Evolutionary conservation across 2,888 invertebrate species (phyloP).

Genomic region (Torymus texanus): DNA sequence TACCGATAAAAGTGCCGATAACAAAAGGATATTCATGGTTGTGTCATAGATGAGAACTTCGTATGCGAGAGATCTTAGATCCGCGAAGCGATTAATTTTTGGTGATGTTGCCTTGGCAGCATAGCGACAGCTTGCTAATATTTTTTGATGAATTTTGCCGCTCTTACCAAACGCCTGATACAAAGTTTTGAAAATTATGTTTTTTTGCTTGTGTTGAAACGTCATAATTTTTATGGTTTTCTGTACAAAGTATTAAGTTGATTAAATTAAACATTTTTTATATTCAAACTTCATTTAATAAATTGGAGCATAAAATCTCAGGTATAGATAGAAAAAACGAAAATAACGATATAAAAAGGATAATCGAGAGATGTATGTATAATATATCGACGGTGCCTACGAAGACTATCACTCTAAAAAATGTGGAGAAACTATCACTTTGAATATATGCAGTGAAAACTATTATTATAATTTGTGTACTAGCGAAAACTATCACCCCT

Average conservation of each 20-base stretch:
- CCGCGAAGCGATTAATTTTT: conserved; percentile 35
- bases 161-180: background rate
- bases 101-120: conserved; percentile 15
- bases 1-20: conserved; percentile 52
- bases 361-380: too few species aligned
- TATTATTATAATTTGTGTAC: too few species aligned
- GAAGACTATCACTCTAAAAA: too few species aligned
- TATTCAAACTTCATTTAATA: too few species aligned
- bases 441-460: too few species aligned
- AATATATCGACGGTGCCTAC: too few species aligned
- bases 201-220: conserved; percentile 3
- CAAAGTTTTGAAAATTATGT: conserved; percentile 39
- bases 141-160: conserved; percentile 6
- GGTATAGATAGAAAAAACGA: too few species aligned
- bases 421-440: too few species aligned
- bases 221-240: background rate
- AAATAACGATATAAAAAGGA: too few species aligned
- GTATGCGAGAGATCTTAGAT: conserved; percentile 40
- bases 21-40: conserved; percentile 45
- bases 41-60: conserved; percentile 46
- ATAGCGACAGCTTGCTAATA: conserved; percentile 1
- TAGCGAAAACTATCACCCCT: too few species aligned
- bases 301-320: too few species aligned
- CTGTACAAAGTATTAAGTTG: background rate
- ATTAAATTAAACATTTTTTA: too few species aligned